Conservation (phyloP, 2,113 vertebrate genomes). For the Eulemur rufifrons region DNA sequence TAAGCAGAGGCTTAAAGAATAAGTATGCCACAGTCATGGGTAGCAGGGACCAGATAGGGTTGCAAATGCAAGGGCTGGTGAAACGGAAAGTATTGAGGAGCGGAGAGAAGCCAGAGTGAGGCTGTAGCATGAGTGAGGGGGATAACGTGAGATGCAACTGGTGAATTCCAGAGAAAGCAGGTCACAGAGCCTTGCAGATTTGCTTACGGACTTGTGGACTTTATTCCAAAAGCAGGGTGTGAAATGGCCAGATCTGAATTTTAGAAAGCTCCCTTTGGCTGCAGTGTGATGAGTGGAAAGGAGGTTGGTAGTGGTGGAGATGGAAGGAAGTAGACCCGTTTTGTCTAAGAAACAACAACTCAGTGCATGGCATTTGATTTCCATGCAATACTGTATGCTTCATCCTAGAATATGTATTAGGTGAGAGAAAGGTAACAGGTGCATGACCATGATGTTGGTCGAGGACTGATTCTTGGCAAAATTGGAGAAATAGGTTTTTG, state of each 20-base stretch:
- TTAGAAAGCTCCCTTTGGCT: background rate
- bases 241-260: background rate
- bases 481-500: background rate
- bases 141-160: background rate
- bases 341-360: background rate
- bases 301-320: background rate
- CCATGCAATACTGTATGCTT: background rate
- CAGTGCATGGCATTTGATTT: background rate
- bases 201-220: background rate
- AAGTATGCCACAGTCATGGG: background rate
- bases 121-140: background rate
- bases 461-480: background rate
- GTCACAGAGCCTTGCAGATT: background rate
- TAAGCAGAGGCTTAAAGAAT: background rate
- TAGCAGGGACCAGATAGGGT: background rate
- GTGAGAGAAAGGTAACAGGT: background rate
- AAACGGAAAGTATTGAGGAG: background rate
- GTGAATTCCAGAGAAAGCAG: background rate
- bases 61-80: background rate
- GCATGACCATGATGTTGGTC: background rate
- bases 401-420: background rate
- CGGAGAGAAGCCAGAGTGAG: background rate
- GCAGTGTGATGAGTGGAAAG: background rate
- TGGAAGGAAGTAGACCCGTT: background rate
- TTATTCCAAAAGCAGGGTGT: background rate